Base-by-base conservation (phyloP, 2,113 vertebrate species). In the Thunnus thynnus region DNA sequence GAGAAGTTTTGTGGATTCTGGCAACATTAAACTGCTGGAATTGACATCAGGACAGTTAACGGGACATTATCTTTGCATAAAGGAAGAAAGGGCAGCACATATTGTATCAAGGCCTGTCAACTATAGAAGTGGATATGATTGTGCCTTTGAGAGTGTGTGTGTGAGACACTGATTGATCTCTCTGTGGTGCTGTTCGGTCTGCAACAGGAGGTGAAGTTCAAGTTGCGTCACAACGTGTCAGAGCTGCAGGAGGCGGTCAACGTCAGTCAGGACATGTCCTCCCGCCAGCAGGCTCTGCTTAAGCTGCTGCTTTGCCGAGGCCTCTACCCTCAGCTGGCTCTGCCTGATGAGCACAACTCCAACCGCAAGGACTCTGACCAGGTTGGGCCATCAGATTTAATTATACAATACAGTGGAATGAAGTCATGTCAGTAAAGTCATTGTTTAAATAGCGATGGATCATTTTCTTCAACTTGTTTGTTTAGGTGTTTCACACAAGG, bases 331-430 rank as follows among this genome's bases (percentile, higher is more conserved):
- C 97, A 99, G 90, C 93, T 99, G 72, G 97, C 97, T 0, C 7
- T 96, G 57, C 95, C 98, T 0, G 98, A 99, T n/a, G 94, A 90
- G 0, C 95, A 97, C 94, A 99, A 99, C 87, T 71, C 94, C 14
- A 85, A 91, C 78, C 96, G 98, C 63, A 98, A 96, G 76, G 96
- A 98, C 87, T 97, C 98, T 0, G 97, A 99, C 2, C 98, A 99
- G 97, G 98, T 97, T 41, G 13, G 86, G 0, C 1, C 1, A 17
- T 2, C 22, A 0, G 5, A 20, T 58, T 20, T 4, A 25, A 13
- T 25, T 0, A 32, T 18, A 61, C 13, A 22, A 27, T 13, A 13
- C n/a, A 25, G 9, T 5, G n/a, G 3, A 4, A 30, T 27, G 27
- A 6, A 1, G 5, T 18, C 13, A 2, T 25, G 5, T 71, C 5